A percentile compares a stretch with the other conserved stretches of the same genome.
Evolutionary conservation across 2,888 invertebrate genomes (phyloP).

Genomic region (Callyntrura sp.): DNA sequence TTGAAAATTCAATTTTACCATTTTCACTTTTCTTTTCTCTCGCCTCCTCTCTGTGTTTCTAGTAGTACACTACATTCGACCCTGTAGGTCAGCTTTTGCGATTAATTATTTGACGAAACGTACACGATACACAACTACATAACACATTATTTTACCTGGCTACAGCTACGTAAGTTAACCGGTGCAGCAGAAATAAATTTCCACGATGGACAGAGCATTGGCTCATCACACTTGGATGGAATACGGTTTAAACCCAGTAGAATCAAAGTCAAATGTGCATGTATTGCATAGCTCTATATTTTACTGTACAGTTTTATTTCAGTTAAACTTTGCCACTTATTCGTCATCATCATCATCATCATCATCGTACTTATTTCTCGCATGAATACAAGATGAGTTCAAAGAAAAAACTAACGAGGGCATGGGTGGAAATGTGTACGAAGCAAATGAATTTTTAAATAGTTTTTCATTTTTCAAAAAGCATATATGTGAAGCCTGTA

Average conservation of each 20-base stretch:
- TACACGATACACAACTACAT: too few relatives aligned
- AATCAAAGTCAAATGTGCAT: too few relatives aligned
- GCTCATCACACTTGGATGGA: too few relatives aligned
- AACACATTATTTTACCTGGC: not conserved
- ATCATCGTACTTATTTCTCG: not conserved
- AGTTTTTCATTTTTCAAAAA: constrained; percentile 71
- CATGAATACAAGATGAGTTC: constrained; percentile 67
- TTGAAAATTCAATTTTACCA: constrained; percentile 26
- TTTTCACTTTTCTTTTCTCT: constrained; percentile 30
- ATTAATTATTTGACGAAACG: too few relatives aligned
- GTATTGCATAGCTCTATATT: not conserved
- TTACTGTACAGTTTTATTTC: constrained; percentile 51
- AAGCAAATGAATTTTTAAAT: constrained; percentile 69
- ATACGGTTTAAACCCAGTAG: too few relatives aligned
- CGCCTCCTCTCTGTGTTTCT: not conserved
- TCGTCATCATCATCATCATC: constrained; percentile 35
- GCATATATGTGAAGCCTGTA: constrained; percentile 41
- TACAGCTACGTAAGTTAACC: too few relatives aligned
- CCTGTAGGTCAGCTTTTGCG: constrained; percentile 71
- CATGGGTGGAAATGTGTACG: constrained; percentile 1
- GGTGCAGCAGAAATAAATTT: too few relatives aligned
- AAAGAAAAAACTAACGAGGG: not conserved
- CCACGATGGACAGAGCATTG: too few relatives aligned
- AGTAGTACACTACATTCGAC: constrained; percentile 41
- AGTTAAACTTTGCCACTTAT: constrained; percentile 35